phyloP scores from a whole-genome alignment of 2,797 vertebrate species.

The Sebastiscus albofasciatus region DNA sequence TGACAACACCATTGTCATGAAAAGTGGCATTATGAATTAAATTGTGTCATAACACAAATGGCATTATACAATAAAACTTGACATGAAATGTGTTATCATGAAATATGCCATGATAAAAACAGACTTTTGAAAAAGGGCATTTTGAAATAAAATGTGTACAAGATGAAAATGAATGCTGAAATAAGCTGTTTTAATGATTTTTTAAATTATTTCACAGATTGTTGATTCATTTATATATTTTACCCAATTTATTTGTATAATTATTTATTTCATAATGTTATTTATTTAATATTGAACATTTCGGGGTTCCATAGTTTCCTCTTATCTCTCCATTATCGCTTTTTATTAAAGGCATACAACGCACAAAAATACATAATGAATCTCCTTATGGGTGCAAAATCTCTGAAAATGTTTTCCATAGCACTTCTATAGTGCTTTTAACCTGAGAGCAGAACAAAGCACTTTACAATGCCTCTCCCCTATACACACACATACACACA shows the following conservation, averaged over 20 bases:
- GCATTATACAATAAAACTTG: background rate
- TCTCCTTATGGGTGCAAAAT: background rate
- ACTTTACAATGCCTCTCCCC: conserved; percentile 22
- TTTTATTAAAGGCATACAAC: background rate
- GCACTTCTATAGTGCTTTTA: conserved; percentile 17
- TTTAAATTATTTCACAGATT: background rate
- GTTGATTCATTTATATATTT: background rate
- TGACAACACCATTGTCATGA: background rate
- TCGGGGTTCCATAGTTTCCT: background rate
- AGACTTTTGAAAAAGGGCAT: background rate
- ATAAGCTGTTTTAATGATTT: background rate
- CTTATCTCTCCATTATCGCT: background rate
- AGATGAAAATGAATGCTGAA: background rate
- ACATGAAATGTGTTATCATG: background rate
- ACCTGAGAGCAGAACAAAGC: conserved; percentile 40
- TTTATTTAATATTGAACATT: background rate
- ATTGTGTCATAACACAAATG: background rate
- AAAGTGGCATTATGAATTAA: background rate
- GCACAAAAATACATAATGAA: background rate
- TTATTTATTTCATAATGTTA: background rate
- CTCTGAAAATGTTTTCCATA: background rate
- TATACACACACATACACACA: background rate
- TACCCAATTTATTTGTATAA: background rate
- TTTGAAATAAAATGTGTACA: no score
- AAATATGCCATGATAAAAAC: background rate